Evolutionary conservation across 2,888 invertebrate species (phyloP).

Genomic region (Onchidella celtica): DNA sequence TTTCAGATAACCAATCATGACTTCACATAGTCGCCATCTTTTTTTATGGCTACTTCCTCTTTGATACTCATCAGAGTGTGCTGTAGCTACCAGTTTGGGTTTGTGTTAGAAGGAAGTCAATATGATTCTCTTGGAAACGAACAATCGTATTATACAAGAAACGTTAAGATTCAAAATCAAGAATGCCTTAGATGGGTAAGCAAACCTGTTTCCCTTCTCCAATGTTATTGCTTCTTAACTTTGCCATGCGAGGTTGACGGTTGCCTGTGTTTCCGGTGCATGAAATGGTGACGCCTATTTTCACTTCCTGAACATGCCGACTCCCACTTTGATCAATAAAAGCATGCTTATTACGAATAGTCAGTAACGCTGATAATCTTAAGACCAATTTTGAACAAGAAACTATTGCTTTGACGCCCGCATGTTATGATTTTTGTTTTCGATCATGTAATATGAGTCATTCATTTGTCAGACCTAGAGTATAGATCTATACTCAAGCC

Average conservation of each 20-base stretch:
- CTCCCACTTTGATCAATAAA: not conserved
- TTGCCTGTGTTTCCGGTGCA: constrained; percentile 2
- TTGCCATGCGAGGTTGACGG: no score
- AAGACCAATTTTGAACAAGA: no score
- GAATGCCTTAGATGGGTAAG: constrained; percentile 97
- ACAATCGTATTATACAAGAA: constrained; percentile 99
- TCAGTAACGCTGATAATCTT: no score
- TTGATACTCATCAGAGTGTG: not conserved
- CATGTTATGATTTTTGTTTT: no score
- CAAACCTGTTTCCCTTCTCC: not conserved
- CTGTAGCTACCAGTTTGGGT: constrained; percentile 8
- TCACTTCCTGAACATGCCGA: constrained; percentile 45
- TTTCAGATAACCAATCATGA: constrained; percentile 28
- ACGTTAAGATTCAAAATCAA: constrained; percentile 96
- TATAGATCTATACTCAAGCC: no score
- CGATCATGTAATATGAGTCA: no score
- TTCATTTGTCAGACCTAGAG: no score
- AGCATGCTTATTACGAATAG: no score
- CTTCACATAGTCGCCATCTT: constrained; percentile 34
- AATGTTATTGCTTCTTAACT: not conserved
- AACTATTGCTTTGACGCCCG: no score
- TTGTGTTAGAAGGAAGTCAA: not conserved
- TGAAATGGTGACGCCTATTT: constrained; percentile 46
- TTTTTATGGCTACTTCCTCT: constrained; percentile 48
- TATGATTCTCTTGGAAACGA: constrained; percentile 92